These are phyloP conservation scores for Anoplophora glabripennis DNA, from an alignment of 1,140 invertebrate genomes.

Conservation along the genomic window DNA sequence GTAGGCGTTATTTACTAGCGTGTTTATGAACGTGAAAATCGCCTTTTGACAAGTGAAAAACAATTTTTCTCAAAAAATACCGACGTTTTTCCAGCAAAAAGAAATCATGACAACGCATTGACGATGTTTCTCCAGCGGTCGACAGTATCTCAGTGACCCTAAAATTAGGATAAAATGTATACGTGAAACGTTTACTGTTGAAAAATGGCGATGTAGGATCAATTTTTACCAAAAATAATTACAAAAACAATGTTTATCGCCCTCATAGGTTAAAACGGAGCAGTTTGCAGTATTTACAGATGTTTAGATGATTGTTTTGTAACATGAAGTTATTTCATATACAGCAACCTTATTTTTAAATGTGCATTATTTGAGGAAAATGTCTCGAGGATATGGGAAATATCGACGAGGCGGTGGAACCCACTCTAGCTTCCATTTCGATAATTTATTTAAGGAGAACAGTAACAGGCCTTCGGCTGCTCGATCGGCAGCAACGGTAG, in stretches of 20 bases:
- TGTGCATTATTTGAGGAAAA: constrained; percentile 24
- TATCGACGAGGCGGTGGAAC: constrained; percentile 55
- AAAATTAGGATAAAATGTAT: constrained; percentile 1
- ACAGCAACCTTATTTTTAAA: too few relatives aligned
- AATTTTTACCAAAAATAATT: constrained; percentile 15
- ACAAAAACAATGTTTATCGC: constrained; percentile 1
- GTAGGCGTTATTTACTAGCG: constrained; percentile 39
- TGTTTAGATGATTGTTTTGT: not conserved
- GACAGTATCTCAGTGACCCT: not conserved
- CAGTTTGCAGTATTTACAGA: not conserved
- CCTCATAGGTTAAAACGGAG: not conserved
- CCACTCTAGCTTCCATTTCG: constrained; percentile 67
- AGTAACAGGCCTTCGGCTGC: constrained; percentile 83
- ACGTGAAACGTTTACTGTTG: not conserved
- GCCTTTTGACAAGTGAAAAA: constrained; percentile 35
- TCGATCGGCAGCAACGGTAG: constrained; percentile 83
- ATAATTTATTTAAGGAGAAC: constrained; percentile 79
- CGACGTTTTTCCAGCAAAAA: constrained; percentile 4
- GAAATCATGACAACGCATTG: not conserved
- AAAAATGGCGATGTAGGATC: constrained; percentile 21
- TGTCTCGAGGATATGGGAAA: constrained; percentile 59
- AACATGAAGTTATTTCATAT: not conserved
- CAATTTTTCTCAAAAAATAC: constrained; percentile 4
- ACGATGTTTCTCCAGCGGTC: not conserved
- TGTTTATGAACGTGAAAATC: constrained; percentile 41